These are phyloP conservation scores for Synergus umbraculus DNA, from an alignment of 2,888 invertebrate genomes.

Conservation along the genomic window DNA sequence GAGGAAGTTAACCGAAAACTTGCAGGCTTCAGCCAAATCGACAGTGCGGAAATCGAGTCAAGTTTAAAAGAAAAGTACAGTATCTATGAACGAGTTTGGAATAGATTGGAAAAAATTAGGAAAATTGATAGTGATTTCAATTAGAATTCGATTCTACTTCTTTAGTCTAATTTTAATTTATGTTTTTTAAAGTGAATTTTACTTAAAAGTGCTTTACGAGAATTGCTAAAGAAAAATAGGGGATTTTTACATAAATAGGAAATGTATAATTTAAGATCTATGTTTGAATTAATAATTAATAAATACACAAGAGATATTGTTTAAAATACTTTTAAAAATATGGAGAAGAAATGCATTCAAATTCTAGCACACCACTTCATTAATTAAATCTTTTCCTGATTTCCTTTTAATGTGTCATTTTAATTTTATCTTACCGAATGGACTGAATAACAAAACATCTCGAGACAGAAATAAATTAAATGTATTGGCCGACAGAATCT, in stretches of 20 bases:
- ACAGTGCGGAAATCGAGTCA: constrained; percentile 34
- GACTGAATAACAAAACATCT: background rate
- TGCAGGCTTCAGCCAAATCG: constrained; percentile 27
- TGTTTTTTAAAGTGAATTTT: no score
- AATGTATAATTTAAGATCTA: no score
- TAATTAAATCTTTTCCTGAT: background rate
- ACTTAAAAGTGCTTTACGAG: no score
- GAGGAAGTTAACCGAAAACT: constrained; percentile 29
- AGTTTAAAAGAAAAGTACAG: background rate
- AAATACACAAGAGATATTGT: no score
- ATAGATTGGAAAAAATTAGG: background rate
- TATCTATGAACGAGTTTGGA: background rate
- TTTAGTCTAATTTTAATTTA: background rate
- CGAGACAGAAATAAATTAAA: background rate
- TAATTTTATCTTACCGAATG: background rate
- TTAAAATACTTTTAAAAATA: no score
- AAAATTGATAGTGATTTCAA: background rate
- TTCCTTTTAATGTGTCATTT: background rate
- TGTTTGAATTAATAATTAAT: no score
- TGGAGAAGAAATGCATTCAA: no score
- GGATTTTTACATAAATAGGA: no score
- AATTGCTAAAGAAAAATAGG: no score
- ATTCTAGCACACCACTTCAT: background rate
- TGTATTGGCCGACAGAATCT: background rate
- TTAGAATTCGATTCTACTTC: background rate